Evolutionary conservation across 2,113 vertebrate genomes (phyloP).

Genomic region (Dunckerocampus dactyliophorus): DNA sequence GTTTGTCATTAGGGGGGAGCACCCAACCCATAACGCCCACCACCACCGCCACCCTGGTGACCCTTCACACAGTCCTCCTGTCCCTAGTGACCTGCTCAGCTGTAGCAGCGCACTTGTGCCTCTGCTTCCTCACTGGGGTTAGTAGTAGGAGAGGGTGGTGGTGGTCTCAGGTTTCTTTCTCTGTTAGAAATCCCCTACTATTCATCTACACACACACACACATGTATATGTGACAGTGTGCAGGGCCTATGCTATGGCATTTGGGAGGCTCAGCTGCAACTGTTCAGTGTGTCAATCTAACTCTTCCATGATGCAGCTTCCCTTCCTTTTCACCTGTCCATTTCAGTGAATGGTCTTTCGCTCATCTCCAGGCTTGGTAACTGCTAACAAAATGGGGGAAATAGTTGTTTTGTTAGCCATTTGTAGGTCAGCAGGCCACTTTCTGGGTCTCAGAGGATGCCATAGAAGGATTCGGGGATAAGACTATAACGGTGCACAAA

Average conservation of each 20-base stretch:
- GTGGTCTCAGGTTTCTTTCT: constrained; percentile 55
- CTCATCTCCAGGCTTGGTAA: constrained; percentile 16
- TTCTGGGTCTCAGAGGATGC: no score
- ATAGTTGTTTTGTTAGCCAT: no score
- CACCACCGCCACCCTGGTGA: constrained; percentile 20
- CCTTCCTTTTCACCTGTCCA: constrained; percentile 40
- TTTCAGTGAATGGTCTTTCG: constrained; percentile 41
- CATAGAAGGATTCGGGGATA: no score
- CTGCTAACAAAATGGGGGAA: no score
- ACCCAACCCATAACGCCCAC: no score
- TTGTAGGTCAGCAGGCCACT: no score
- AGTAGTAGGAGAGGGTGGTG: constrained; percentile 14
- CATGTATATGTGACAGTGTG: constrained; percentile 44
- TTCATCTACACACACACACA: constrained; percentile 34
- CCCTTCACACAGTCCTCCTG: constrained; percentile 43
- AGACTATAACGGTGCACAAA: no score
- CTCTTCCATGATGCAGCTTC: constrained; percentile 36
- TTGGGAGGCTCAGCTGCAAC: constrained; percentile 59
- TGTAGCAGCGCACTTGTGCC: constrained; percentile 58
- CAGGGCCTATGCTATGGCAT: constrained; percentile 53
- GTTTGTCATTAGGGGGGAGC: neutral
- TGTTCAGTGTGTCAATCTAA: constrained; percentile 52
- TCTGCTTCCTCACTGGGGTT: constrained; percentile 40
- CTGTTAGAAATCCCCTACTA: constrained; percentile 51
- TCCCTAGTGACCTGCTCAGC: constrained; percentile 57